Evolutionary conservation across 2,113 vertebrate species (phyloP).

Genomic region (Hippolais icterina): DNA sequence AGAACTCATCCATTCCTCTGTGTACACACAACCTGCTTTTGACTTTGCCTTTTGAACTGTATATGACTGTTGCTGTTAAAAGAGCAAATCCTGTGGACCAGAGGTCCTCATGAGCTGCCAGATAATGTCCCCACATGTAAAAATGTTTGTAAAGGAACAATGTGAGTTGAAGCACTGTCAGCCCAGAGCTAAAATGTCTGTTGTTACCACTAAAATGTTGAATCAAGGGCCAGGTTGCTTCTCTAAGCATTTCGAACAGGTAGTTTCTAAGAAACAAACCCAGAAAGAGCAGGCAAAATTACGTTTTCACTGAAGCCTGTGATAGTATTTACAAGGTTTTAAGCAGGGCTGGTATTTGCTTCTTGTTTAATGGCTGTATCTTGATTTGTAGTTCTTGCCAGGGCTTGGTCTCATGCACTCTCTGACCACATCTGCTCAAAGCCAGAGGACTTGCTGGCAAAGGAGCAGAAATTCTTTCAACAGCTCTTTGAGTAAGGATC

Average conservation of each 20-base stretch:
- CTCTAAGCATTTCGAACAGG: not conserved
- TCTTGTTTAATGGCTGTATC: not conserved
- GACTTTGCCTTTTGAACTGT: not conserved
- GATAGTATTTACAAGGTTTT: not conserved
- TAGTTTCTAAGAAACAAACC: not conserved
- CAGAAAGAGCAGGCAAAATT: not conserved
- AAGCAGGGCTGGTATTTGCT: not conserved
- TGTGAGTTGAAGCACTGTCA: not conserved
- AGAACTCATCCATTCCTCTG: not conserved
- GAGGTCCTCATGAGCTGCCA: not conserved
- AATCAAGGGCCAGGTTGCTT: not conserved
- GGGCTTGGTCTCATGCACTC: not conserved
- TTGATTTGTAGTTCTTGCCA: not conserved
- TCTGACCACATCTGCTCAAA: slow-evolving; percentile 37
- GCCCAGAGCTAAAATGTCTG: not conserved
- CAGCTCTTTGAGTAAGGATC: slow-evolving; percentile 34
- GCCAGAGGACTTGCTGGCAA: slow-evolving; percentile 14
- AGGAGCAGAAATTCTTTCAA: slow-evolving; percentile 35
- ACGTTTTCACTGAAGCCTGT: not conserved
- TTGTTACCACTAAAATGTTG: not conserved
- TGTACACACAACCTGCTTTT: not conserved
- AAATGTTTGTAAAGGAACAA: not conserved
- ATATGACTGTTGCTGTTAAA: not conserved
- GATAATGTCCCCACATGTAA: not conserved
- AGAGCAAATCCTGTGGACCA: not conserved